Evolutionary conservation across 2,888 invertebrate genomes (phyloP), one percentile per base, ranked within the genome.

Genomic region (Papilio elwesi): DNA sequence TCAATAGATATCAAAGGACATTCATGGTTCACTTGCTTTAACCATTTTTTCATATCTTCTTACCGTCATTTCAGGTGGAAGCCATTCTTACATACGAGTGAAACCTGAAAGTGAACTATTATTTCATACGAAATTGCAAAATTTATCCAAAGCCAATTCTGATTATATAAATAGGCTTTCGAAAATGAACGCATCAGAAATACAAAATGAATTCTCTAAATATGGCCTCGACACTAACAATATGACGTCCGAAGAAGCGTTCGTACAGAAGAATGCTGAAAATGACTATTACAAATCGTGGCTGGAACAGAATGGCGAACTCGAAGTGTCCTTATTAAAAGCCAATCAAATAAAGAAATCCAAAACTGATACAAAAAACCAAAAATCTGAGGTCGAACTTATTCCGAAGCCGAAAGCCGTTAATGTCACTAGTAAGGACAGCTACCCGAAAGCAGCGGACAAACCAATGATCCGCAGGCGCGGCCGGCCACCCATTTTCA

Each of bases 281-380:
- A 92, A 94, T 64, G 94, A 94, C 48, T 94, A 87, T 70, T 92
- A 94, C 77, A 94, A 94, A 55, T 88, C 91, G 0, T 94, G 94
- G 94, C 70, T 94, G 0, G 92, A 93, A 67, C 94, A 94, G 59
- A 94, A 94, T 51, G 93, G 94, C 0, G 94, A 94, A 62, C 73
- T 94, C 0, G 94, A 94, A 77, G 94, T 94, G 0, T 94, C 94
- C 0, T 76, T 94, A 0, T 77, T 93, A 0, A 90, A 87, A 82
- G 91, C 89, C 0, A 90, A 80, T 65, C 92, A 91, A 78, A 78
- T 84, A 0, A 90, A 88, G 74, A 90, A 90, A 66, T 68, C 86
- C 0, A 88, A 85, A 79, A 77, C 79, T 0, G 88, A 86, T 2
- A 62, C 79, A 6, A 87, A 85, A 80, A 87, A 80, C 72, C 87